Conservation (phyloP, 37 sponge, comb jelly and placozoan species). For the Theonella swinhoei region DNA sequence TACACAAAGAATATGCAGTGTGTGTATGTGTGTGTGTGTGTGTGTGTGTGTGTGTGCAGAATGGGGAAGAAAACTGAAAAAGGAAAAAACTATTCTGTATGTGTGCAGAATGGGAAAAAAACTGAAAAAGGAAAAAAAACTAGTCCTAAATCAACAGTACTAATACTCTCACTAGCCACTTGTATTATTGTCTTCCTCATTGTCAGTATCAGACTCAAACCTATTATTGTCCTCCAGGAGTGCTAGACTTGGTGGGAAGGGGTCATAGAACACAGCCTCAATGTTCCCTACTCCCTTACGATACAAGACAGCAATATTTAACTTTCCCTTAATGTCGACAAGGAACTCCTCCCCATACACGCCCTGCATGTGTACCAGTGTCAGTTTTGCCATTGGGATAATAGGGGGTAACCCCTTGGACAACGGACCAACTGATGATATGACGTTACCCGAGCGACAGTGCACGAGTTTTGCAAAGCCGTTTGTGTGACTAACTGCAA, state of each 20-base stretch:
- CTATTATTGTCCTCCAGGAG: neutral
- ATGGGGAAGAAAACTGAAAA: too few relatives aligned
- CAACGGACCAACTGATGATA: neutral
- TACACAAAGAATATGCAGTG: too few relatives aligned
- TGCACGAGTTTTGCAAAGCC: constrained; percentile 30
- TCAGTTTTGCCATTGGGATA: constrained; percentile 26
- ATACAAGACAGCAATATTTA: constrained; percentile 25
- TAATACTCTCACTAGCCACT: too few relatives aligned
- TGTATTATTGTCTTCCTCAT: too few relatives aligned
- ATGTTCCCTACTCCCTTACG: constrained; percentile 41
- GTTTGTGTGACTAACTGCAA: constrained; percentile 37
- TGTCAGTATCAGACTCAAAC: neutral
- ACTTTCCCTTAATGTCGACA: constrained; percentile 18
- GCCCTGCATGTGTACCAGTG: constrained; percentile 28
- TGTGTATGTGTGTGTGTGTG: too few relatives aligned
- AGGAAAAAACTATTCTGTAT: too few relatives aligned
- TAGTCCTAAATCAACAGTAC: too few relatives aligned
- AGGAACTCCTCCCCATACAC: constrained; percentile 22
- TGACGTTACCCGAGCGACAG: constrained; percentile 23
- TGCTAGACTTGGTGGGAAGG: neutral
- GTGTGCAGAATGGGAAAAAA: too few relatives aligned
- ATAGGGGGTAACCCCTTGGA: constrained; percentile 25
- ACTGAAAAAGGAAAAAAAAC: too few relatives aligned
- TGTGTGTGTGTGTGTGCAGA: too few relatives aligned
- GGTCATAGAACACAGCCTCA: constrained; percentile 28